A percentile compares a stretch with the other conserved stretches of the same genome.
These are phyloP conservation scores for Erebia aethiops DNA, from an alignment of 2,888 invertebrate genomes.

Conservation along the genomic window DNA sequence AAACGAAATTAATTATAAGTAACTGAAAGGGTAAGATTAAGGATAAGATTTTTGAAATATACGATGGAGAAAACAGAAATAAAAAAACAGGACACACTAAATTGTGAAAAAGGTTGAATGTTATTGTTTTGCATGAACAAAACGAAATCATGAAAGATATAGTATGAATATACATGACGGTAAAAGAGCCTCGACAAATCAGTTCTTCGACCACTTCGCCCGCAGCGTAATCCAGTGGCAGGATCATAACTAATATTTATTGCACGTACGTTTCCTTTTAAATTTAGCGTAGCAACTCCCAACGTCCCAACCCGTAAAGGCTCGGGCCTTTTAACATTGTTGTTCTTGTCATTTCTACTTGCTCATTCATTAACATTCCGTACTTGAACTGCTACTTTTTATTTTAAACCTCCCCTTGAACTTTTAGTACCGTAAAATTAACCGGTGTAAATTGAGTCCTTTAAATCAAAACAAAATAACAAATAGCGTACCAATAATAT, in stretches of 20 bases:
- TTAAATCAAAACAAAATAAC: too few species aligned
- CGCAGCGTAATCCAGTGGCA: slow-evolving; percentile 43
- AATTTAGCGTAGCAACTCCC: slow-evolving; percentile 65
- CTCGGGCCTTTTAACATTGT: slow-evolving; percentile 12
- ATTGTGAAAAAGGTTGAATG: neutral
- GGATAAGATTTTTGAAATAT: too few species aligned
- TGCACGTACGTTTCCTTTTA: slow-evolving; percentile 50
- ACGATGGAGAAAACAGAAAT: too few species aligned
- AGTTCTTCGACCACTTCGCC: slow-evolving; percentile 22
- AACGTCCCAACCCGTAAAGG: neutral
- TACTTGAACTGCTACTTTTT: neutral
- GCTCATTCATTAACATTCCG: slow-evolving; percentile 7
- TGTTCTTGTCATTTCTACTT: slow-evolving; percentile 2
- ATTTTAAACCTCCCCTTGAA: neutral
- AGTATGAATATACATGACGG: neutral
- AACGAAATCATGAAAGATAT: neutral
- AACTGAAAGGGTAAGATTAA: too few species aligned
- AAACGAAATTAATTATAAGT: too few species aligned
- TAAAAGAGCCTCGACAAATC: slow-evolving; percentile 5
- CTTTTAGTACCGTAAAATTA: neutral
- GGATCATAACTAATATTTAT: slow-evolving; percentile 43
- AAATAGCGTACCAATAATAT: too few species aligned
- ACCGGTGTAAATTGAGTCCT: neutral
- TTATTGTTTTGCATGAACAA: neutral
- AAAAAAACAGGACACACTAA: neutral